Conservation (phyloP, 2,797 vertebrate species). For the Chloroceryle inda region DNA sequence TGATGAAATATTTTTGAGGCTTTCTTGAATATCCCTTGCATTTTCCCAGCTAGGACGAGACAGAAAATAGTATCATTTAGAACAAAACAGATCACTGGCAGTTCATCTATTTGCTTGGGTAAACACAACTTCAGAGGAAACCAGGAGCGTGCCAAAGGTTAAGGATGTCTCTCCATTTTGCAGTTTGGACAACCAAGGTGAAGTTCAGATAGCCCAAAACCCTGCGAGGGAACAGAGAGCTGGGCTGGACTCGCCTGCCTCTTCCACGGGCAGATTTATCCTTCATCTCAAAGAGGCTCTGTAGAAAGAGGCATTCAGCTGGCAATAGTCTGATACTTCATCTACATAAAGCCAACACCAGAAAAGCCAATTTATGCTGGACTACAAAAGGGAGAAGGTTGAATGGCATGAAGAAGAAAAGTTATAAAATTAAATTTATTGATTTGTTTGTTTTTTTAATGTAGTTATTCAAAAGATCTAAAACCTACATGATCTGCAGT, state of each 20-base stretch:
- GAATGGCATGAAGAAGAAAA: background rate
- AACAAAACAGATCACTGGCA: background rate
- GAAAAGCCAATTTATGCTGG: background rate
- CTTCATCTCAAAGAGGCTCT: background rate
- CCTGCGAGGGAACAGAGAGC: background rate
- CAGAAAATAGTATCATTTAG: background rate
- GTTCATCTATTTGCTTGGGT: background rate
- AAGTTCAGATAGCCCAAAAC: background rate
- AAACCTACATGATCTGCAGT: rapidly evolving
- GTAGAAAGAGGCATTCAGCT: background rate
- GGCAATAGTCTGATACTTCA: background rate
- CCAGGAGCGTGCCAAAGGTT: background rate
- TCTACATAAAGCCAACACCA: background rate
- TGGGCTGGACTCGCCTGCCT: background rate
- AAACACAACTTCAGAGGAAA: background rate
- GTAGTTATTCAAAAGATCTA: background rate
- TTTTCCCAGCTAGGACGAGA: constrained; percentile 41
- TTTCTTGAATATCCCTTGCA: constrained; percentile 58
- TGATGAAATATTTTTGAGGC: constrained; percentile 85
- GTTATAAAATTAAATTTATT: background rate
- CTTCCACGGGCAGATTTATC: rapidly evolving
- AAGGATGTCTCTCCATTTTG: background rate
- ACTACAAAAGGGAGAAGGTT: background rate
- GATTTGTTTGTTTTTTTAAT: background rate
- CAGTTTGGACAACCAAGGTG: background rate